Evolutionary conservation across 2,888 invertebrate species (phyloP).

Genomic region (Acanthopleura granulata): DNA sequence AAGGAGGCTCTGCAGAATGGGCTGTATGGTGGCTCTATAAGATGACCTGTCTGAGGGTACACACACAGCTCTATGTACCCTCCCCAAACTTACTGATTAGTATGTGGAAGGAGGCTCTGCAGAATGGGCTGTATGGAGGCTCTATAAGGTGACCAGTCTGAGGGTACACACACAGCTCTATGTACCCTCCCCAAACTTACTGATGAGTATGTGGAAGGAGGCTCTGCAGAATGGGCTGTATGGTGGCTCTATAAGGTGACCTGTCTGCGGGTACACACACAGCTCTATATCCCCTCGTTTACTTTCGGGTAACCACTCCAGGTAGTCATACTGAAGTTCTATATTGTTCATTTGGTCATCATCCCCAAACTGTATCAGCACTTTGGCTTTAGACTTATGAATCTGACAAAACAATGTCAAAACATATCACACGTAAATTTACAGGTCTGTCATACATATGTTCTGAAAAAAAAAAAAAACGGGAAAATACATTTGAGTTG

Average conservation of each 20-base stretch:
- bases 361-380: slow-evolving; percentile 32
- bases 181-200: slow-evolving; percentile 35
- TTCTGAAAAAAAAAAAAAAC: no score
- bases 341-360: slow-evolving; percentile 31
- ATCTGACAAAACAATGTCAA: slow-evolving; percentile 23
- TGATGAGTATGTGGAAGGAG: slow-evolving; percentile 38
- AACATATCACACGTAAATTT: no score
- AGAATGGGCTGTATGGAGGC: slow-evolving; percentile 51
- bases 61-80: not conserved
- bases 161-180: slow-evolving; percentile 40
- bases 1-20: slow-evolving; percentile 43
- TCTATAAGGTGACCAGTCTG: slow-evolving; percentile 58
- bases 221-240: slow-evolving; percentile 43
- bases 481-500: no score
- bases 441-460: no score
- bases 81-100: slow-evolving; percentile 27
- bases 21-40: slow-evolving; percentile 55
- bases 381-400: slow-evolving; percentile 30
- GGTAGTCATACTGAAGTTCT: slow-evolving; percentile 27
- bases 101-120: slow-evolving; percentile 40
- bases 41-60: slow-evolving; percentile 55
- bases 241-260: slow-evolving; percentile 59
- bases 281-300: slow-evolving; percentile 37
- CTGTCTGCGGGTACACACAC: slow-evolving; percentile 45
- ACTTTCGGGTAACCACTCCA: slow-evolving; percentile 28